Percentiles rank a stretch among this genome's conserved stretches.
These are phyloP conservation scores for Dissostichus mawsoni DNA, from an alignment of 2,113 vertebrate species.

Conservation along the genomic window DNA sequence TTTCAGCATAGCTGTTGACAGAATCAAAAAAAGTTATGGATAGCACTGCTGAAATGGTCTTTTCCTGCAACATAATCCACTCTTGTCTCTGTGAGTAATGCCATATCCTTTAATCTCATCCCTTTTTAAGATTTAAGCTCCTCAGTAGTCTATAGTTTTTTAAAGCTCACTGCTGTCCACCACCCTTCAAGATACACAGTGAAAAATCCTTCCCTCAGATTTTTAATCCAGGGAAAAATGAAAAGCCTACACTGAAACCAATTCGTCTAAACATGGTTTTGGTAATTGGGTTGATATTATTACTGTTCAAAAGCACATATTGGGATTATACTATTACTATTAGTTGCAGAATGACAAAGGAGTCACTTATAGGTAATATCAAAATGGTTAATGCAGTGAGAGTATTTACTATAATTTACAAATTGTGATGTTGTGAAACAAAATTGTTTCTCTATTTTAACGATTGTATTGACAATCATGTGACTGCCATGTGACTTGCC, in stretches of 20 bases:
- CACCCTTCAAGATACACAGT: neutral
- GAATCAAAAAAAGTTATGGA: conserved; percentile 13
- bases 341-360: neutral
- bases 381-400: neutral
- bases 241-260: neutral
- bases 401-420: neutral
- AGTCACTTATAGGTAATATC: neutral
- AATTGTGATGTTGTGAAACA: too few species aligned
- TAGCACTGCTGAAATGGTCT: neutral
- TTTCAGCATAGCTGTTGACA: conserved; percentile 90
- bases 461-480: neutral
- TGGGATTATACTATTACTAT: neutral
- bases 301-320: neutral
- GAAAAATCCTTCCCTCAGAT: neutral
- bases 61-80: neutral
- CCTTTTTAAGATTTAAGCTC: neutral
- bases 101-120: neutral
- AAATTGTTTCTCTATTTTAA: neutral
- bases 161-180: neutral
- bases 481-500: too few species aligned
- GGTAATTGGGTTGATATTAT: neutral
- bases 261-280: conserved; percentile 7
- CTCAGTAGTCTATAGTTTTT: neutral
- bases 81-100: neutral
- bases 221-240: neutral